phyloP scores from a whole-genome alignment of 2,888 invertebrate species.

The Chelonus formosanus region DNA sequence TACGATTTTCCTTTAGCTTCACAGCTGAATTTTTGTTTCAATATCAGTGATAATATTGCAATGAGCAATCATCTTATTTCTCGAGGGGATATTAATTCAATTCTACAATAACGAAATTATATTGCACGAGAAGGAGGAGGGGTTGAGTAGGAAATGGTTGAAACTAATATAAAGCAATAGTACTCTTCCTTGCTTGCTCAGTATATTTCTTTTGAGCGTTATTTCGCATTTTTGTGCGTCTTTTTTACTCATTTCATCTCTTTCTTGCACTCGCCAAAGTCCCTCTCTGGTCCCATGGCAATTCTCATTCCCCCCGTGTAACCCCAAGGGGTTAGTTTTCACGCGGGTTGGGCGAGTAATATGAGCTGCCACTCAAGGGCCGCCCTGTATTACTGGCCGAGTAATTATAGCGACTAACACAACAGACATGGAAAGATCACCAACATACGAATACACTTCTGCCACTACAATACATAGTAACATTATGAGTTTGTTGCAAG shows the following conservation, averaged over 20 bases:
- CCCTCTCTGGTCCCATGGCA: constrained; percentile 39
- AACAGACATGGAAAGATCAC: constrained; percentile 32
- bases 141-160: constrained; percentile 11
- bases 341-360: constrained; percentile 60
- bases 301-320: constrained; percentile 40
- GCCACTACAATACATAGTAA: constrained; percentile 45
- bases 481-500: constrained; percentile 52
- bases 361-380: constrained; percentile 62
- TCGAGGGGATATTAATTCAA: constrained; percentile 28
- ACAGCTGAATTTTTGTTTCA: background rate
- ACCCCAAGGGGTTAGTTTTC: constrained; percentile 59
- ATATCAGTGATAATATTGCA: constrained; percentile 13
- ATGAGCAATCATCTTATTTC: constrained; percentile 26
- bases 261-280: constrained; percentile 25
- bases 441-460: constrained; percentile 7
- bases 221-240: constrained; percentile 8
- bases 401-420: constrained; percentile 57
- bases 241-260: constrained; percentile 8
- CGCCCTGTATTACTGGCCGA: constrained; percentile 58
- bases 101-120: constrained; percentile 28
- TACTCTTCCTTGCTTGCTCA: background rate
- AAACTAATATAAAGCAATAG: constrained; percentile 28
- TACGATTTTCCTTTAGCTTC: no score
- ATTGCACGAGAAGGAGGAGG: background rate
- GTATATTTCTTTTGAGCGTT: constrained; percentile 3